These are phyloP conservation scores for Drosophila littoralis DNA, from an alignment of 1,140 invertebrate species.

Conservation along the genomic window DNA sequence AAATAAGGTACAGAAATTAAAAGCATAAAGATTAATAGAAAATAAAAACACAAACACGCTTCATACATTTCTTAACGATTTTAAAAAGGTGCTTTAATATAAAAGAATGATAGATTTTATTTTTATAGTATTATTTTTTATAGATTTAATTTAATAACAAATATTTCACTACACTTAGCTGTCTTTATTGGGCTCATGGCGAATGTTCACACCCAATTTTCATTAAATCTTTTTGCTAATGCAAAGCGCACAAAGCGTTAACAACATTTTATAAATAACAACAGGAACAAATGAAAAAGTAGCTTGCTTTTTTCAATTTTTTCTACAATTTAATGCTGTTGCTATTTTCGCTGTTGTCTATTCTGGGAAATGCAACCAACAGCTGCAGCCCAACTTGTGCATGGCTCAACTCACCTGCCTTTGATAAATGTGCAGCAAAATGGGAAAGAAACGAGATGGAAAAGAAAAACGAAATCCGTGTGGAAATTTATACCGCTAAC, in stretches of 20 bases:
- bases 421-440: constrained; percentile 8
- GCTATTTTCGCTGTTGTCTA: constrained; percentile 26
- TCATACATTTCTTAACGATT: no score
- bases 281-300: constrained; percentile 16
- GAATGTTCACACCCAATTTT: constrained; percentile 3
- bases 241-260: constrained; percentile 8
- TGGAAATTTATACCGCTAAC: constrained; percentile 38
- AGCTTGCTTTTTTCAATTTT: constrained; percentile 18
- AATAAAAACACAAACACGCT: no score
- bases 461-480: constrained; percentile 34
- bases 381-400: constrained; percentile 30
- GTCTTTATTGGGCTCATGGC: not conserved
- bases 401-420: constrained; percentile 29
- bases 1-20: no score
- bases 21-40: no score
- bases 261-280: constrained; percentile 39
- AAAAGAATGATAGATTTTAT: no score
- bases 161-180: no score
- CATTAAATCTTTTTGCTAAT: not conserved
- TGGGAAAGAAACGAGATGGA: not conserved
- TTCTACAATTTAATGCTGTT: not conserved
- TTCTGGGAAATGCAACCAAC: constrained; percentile 35
- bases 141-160: not conserved
- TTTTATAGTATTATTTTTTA: not conserved
- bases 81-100: no score